Percentiles rank a stretch among this genome's conserved stretches.
phyloP scores from a whole-genome alignment of 2,797 vertebrate species.

The Avahi laniger region DNA sequence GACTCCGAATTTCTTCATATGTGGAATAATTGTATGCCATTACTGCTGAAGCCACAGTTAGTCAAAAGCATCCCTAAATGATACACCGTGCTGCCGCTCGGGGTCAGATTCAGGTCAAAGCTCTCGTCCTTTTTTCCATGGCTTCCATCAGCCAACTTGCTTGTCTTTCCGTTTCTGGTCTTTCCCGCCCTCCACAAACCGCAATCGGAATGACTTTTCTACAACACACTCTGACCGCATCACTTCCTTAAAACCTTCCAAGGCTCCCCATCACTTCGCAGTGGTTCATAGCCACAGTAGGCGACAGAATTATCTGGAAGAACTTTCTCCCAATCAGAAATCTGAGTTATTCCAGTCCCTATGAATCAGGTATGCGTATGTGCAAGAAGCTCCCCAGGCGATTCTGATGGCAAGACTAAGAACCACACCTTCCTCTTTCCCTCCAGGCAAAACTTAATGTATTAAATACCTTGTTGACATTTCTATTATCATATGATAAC shows the following conservation, averaged over 20 bases:
- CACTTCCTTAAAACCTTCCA: background rate
- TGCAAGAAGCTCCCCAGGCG: background rate
- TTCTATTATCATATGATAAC: background rate
- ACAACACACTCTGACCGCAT: background rate
- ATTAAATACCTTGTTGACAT: too few relatives aligned
- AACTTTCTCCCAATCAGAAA: background rate
- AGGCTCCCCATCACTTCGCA: background rate
- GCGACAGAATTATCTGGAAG: background rate
- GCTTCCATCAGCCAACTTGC: background rate
- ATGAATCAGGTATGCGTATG: fast-evolving
- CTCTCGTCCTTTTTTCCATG: background rate
- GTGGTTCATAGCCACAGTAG: too few relatives aligned
- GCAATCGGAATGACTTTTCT: background rate
- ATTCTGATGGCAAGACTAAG: background rate
- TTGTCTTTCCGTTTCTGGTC: background rate
- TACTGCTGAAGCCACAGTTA: background rate
- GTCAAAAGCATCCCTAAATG: background rate
- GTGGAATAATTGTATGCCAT: background rate
- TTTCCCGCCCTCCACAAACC: background rate
- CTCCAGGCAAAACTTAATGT: background rate
- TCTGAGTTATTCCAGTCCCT: background rate
- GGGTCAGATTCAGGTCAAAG: background rate
- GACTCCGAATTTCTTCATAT: background rate
- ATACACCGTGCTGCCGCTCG: fast-evolving
- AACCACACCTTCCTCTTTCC: background rate